These are phyloP conservation scores for Mormyrus lacerda DNA, from an alignment of 2,113 vertebrate species.

Conservation along the genomic window DNA sequence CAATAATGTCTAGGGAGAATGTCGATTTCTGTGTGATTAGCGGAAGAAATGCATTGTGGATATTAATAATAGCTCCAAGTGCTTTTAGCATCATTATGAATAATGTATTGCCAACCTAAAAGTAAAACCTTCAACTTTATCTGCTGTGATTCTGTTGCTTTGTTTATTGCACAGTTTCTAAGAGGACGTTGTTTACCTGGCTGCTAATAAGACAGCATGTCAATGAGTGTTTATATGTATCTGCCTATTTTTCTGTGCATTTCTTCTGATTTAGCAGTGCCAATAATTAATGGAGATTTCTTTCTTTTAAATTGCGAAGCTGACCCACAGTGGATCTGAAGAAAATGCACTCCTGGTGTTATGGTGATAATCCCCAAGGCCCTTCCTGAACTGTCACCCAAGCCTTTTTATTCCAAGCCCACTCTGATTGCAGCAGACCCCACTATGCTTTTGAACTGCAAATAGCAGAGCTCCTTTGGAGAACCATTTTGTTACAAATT, in stretches of 20 bases:
- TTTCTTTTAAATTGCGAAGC: background rate
- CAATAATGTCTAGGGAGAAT: background rate
- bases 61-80: background rate
- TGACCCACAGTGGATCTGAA: slow-evolving; percentile 8
- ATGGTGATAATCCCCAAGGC: background rate
- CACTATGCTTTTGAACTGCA: slow-evolving; percentile 72
- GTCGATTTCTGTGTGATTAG: background rate
- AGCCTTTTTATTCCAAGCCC: slow-evolving; percentile 46
- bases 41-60: background rate
- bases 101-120: background rate
- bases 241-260: background rate
- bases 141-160: background rate
- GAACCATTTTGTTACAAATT: slow-evolving; percentile 79
- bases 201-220: background rate
- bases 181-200: background rate
- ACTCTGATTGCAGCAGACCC: slow-evolving; percentile 61
- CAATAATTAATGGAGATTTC: background rate
- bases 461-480: slow-evolving; percentile 73
- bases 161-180: background rate
- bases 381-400: background rate
- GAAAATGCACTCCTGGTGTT: slow-evolving; percentile 32
- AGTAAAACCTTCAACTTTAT: background rate
- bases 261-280: background rate
- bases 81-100: background rate
- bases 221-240: background rate